Conservation (phyloP, 2,888 invertebrate genomes). For the Caenorhabditis sp. region DNA sequence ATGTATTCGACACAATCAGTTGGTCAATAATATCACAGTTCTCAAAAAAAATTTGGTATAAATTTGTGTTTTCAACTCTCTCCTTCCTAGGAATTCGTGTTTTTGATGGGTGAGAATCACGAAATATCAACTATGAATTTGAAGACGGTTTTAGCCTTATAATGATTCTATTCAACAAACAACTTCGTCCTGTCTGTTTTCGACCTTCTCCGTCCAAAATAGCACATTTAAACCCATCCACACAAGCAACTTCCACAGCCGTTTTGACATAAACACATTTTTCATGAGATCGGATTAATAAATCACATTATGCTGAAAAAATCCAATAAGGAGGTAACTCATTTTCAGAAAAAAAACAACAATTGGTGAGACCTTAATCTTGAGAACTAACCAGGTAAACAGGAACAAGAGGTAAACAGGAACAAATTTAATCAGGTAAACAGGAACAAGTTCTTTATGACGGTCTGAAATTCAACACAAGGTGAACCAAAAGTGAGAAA, state of each 20-base stretch:
- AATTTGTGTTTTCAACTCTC: conserved; percentile 2
- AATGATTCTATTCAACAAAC: conserved; percentile 9
- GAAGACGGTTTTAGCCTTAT: not conserved
- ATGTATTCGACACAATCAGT: conserved; percentile 9
- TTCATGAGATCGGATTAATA: not conserved
- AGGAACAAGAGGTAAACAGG: too few species aligned
- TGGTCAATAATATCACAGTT: conserved; percentile 5
- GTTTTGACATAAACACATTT: too few species aligned
- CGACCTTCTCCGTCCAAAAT: not conserved
- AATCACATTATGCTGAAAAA: too few species aligned
- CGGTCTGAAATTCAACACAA: too few species aligned
- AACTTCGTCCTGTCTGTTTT: not conserved
- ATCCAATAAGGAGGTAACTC: too few species aligned
- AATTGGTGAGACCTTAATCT: too few species aligned
- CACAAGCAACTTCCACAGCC: not conserved
- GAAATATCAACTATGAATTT: too few species aligned
- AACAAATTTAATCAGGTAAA: too few species aligned
- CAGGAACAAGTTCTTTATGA: too few species aligned
- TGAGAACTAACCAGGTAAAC: too few species aligned
- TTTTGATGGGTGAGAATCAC: conserved; percentile 11
- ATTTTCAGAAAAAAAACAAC: too few species aligned
- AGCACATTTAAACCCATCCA: not conserved
- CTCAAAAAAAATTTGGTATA: not conserved
- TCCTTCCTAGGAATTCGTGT: conserved; percentile 12
- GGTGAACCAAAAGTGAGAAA: too few species aligned